Conservation (phyloP, 2,113 vertebrate species). For the Zosterops borbonicus region DNA sequence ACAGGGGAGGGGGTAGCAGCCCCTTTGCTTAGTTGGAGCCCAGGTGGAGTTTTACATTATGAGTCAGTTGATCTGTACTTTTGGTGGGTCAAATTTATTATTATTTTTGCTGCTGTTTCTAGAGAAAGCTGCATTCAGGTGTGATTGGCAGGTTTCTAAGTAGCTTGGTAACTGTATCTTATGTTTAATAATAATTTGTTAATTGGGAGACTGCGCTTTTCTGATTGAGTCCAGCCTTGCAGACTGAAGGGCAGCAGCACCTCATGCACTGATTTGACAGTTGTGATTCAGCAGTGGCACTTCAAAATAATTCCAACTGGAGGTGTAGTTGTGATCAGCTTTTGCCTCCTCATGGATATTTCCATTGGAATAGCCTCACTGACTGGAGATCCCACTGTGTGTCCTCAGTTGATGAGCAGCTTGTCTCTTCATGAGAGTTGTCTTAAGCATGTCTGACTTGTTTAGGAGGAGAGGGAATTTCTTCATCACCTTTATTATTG, state of each 20-base stretch:
- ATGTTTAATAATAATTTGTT: background rate
- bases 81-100: background rate
- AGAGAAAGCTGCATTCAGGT: background rate
- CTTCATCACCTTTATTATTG: background rate
- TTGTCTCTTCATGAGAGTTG: background rate
- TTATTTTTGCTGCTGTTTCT: background rate
- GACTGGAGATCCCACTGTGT: background rate
- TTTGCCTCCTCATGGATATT: background rate
- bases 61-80: background rate
- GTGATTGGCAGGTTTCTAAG: background rate
- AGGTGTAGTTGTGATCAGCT: background rate
- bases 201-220: background rate
- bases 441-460: background rate
- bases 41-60: background rate
- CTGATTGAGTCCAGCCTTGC: background rate
- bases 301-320: background rate
- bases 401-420: background rate
- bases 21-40: background rate
- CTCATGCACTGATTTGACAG: background rate
- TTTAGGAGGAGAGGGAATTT: background rate
- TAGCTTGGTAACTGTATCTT: background rate
- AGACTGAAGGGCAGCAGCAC: background rate
- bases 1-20: rapidly evolving
- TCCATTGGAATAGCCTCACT: background rate
- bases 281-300: background rate